Evolutionary conservation across 2,113 vertebrate genomes (phyloP).

Genomic region (Chlorodrepanis virens): DNA sequence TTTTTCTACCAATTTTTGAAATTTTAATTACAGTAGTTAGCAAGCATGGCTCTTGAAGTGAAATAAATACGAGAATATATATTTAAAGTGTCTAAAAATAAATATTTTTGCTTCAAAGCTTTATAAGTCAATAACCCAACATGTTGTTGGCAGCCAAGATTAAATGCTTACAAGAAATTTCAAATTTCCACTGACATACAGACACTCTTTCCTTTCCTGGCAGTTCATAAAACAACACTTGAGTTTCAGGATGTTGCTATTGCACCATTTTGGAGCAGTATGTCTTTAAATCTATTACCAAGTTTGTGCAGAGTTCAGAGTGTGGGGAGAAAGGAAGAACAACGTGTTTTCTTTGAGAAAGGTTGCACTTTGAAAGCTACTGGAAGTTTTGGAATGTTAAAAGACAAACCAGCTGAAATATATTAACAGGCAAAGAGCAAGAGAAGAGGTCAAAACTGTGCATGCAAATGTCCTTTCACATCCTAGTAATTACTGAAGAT

Average conservation of each 20-base stretch:
- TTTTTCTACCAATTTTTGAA: background rate
- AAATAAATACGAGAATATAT: background rate
- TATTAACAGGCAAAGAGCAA: background rate
- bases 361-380: background rate
- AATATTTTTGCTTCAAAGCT: background rate
- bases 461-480: background rate
- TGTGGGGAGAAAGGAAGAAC: background rate
- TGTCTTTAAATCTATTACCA: background rate
- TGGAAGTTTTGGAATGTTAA: background rate
- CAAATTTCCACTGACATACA: background rate
- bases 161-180: background rate
- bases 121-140: background rate
- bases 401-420: background rate
- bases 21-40: background rate
- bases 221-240: background rate
- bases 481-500: background rate
- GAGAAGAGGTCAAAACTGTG: slow-evolving; percentile 14
- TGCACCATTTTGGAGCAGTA: background rate
- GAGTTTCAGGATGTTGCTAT: background rate
- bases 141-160: background rate
- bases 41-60: background rate
- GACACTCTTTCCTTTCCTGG: background rate
- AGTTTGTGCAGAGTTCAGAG: background rate
- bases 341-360: background rate
- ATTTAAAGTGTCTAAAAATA: background rate